These are phyloP conservation scores for Poeciliopsis retropinna DNA, from an alignment of 2,113 vertebrate genomes.

Conservation along the genomic window DNA sequence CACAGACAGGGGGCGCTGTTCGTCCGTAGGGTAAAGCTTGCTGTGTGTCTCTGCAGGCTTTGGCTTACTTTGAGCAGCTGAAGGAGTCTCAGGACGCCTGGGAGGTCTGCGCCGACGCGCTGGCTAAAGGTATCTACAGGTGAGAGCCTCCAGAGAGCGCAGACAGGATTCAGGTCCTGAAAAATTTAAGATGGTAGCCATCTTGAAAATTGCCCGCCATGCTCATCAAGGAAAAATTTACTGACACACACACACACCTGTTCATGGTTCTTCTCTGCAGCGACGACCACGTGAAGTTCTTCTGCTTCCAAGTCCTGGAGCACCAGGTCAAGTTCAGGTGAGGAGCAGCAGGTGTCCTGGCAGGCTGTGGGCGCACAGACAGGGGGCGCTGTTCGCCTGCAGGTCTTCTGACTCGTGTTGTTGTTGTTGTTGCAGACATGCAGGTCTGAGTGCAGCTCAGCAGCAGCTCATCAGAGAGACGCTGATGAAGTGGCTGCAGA, in stretches of 20 bases:
- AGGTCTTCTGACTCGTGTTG: not conserved
- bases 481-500: constrained; percentile 95
- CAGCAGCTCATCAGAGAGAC: constrained; percentile 96
- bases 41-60: constrained; percentile 78
- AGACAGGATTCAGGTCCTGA: not conserved
- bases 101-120: constrained; percentile 95
- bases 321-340: constrained; percentile 98
- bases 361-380: not conserved
- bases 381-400: no score
- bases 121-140: constrained; percentile 93
- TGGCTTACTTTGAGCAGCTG: constrained; percentile 97
- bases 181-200: no score
- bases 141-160: constrained; percentile 58
- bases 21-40: not conserved
- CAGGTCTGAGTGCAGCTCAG: constrained; percentile 86
- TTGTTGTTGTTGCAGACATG: constrained; percentile 81
- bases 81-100: constrained; percentile 96
- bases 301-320: constrained; percentile 98
- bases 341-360: constrained; percentile 40
- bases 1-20: not conserved
- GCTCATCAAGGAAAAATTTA: no score
- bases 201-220: no score
- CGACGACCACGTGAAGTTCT: constrained; percentile 98
- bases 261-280: constrained; percentile 66
- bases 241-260: not conserved